A percentile compares a stretch with the other conserved stretches of the same genome.
Conservation (phyloP, 1,140 invertebrate species). For the Drosophila setifemur region DNA sequence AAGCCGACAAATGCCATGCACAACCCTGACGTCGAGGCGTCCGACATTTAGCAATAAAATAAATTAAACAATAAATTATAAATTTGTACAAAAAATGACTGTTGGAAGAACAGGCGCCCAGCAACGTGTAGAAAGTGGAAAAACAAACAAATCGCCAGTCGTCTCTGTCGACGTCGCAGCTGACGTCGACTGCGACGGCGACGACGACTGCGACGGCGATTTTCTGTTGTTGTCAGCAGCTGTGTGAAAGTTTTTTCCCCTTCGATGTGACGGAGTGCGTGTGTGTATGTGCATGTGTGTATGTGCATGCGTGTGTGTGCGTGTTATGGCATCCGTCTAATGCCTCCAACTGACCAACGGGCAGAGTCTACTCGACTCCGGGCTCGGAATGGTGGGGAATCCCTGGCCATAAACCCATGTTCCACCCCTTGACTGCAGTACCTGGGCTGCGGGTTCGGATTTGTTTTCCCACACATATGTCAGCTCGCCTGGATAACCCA, state of each 20-base stretch:
- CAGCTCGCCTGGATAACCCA: neutral
- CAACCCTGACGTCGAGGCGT: slow-evolving; percentile 1
- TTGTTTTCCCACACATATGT: neutral
- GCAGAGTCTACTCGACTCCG: too few relatives aligned
- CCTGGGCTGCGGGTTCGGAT: too few relatives aligned
- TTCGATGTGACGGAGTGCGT: slow-evolving; percentile 27
- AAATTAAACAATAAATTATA: slow-evolving; percentile 82
- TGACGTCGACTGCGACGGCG: slow-evolving; percentile 5
- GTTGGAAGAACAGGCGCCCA: slow-evolving; percentile 67
- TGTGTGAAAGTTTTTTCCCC: slow-evolving; percentile 62
- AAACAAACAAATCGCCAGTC: neutral
- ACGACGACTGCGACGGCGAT: slow-evolving; percentile 2
- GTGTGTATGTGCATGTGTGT: slow-evolving; percentile 1
- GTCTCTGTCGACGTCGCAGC: neutral
- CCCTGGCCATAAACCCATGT: slow-evolving; percentile 3
- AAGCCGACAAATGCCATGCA: slow-evolving; percentile 7
- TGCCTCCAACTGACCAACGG: slow-evolving; percentile 23
- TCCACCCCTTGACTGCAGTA: neutral
- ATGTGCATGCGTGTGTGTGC: slow-evolving; percentile 11
- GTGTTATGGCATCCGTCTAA: slow-evolving; percentile 19
- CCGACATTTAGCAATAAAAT: slow-evolving; percentile 77
- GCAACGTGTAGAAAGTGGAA: slow-evolving; percentile 21
- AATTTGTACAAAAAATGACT: slow-evolving; percentile 81
- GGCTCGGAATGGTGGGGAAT: slow-evolving; percentile 4
- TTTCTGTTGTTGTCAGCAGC: slow-evolving; percentile 46